These are phyloP conservation scores for Drosophila hamatofila DNA, from an alignment of 2,888 invertebrate species.

Conservation along the genomic window DNA sequence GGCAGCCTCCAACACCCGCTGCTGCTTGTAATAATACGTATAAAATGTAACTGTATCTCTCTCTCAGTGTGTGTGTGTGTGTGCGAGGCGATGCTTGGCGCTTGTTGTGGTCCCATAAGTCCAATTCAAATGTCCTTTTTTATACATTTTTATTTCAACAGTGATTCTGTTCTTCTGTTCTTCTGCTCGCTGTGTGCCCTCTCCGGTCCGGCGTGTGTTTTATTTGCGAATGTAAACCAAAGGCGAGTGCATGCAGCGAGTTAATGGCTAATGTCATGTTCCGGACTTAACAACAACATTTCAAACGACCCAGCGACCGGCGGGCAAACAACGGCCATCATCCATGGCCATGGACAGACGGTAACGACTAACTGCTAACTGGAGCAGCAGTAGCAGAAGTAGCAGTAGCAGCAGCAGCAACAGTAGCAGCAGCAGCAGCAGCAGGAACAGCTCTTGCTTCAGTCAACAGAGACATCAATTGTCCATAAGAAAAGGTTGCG, in stretches of 20 bases:
- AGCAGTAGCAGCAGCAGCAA: background rate
- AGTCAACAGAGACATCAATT: constrained; percentile 75
- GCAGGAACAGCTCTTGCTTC: constrained; percentile 2
- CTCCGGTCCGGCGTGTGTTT: constrained; percentile 66
- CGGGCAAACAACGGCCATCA: constrained; percentile 61
- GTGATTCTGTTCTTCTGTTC: constrained; percentile 76
- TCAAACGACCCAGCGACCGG: constrained; percentile 64
- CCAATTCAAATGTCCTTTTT: constrained; percentile 83
- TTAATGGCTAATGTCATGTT: constrained; percentile 83
- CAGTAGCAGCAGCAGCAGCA: background rate
- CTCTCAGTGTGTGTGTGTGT: constrained; percentile 7
- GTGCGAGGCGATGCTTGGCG: constrained; percentile 39
- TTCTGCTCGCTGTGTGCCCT: constrained; percentile 22
- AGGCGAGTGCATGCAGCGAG: constrained; percentile 80
- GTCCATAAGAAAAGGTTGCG: constrained; percentile 82
- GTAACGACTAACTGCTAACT: constrained; percentile 39
- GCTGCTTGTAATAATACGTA: constrained; percentile 71
- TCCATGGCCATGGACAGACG: constrained; percentile 32
- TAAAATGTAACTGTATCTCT: constrained; percentile 71
- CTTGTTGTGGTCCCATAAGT: constrained; percentile 82
- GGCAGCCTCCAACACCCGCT: constrained; percentile 1
- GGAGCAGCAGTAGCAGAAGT: constrained; percentile 18
- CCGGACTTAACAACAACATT: constrained; percentile 80
- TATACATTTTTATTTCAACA: constrained; percentile 82
- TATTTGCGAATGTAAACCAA: constrained; percentile 82